A percentile compares a stretch with the other conserved stretches of the same genome.
Conservation (phyloP, 2,797 vertebrate species). For the Enteromius viviparus region DNA sequence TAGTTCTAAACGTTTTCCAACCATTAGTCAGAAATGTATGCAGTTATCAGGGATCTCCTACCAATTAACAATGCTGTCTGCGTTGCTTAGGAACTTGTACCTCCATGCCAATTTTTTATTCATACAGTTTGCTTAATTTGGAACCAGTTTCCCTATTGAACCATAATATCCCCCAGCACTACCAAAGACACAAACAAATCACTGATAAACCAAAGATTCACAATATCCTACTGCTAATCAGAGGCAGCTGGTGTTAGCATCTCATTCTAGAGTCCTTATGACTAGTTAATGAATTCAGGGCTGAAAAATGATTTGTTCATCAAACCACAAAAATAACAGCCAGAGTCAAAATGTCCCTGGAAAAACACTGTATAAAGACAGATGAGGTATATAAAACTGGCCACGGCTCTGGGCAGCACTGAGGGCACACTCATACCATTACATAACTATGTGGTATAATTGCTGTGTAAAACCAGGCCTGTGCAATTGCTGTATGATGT, state of each 20-base stretch:
- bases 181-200: not conserved
- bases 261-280: not conserved
- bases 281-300: not conserved
- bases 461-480: constrained; percentile 30
- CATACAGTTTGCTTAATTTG: not conserved
- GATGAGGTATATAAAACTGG: constrained; percentile 26
- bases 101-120: not conserved
- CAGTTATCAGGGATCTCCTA: not conserved
- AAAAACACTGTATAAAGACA: constrained; percentile 1
- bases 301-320: not conserved
- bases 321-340: not conserved
- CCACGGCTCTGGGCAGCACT: constrained; percentile 1
- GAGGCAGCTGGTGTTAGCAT: not conserved
- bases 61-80: not conserved
- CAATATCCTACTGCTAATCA: not conserved
- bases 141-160: too few relatives aligned
- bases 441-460: constrained; percentile 41
- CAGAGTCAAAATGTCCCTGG: not conserved
- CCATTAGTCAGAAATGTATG: not conserved
- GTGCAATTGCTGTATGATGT: constrained; percentile 43
- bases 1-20: not conserved
- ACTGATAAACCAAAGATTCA: not conserved
- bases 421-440: constrained; percentile 28
- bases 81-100: not conserved
- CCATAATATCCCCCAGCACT: not conserved